Conservation (phyloP, 2,888 invertebrate species). For the Cheilosia grossa region DNA sequence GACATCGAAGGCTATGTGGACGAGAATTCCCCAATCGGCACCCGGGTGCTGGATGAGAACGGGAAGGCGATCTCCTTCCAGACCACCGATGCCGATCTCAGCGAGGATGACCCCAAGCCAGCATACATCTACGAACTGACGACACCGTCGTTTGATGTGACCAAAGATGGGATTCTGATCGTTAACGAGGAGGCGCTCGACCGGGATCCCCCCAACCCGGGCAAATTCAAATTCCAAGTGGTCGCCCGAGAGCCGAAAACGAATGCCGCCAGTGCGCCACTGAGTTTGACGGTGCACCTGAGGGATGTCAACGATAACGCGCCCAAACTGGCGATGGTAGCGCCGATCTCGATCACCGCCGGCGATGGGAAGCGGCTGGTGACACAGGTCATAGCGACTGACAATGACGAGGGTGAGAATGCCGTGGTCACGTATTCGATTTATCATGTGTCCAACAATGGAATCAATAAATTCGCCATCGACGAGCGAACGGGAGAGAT, state of each 20-base stretch:
- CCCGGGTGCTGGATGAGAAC: constrained; percentile 88
- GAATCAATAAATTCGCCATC: constrained; percentile 92
- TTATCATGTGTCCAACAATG: constrained; percentile 95
- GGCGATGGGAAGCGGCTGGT: constrained; percentile 88
- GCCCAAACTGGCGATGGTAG: constrained; percentile 90
- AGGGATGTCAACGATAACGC: constrained; percentile 95
- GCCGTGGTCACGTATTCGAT: constrained; percentile 92
- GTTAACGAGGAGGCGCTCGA: constrained; percentile 94
- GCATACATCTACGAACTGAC: constrained; percentile 93
- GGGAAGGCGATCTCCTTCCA: constrained; percentile 88
- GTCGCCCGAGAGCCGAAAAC: constrained; percentile 92
- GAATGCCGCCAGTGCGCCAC: constrained; percentile 91
- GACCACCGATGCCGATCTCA: constrained; percentile 94
- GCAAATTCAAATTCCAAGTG: constrained; percentile 93
- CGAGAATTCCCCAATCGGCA: constrained; percentile 94
- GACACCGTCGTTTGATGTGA: constrained; percentile 91
- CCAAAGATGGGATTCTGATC: constrained; percentile 88
- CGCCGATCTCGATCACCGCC: constrained; percentile 92
- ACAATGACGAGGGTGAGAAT: constrained; percentile 94
- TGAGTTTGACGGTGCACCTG: constrained; percentile 90
- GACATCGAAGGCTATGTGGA: constrained; percentile 91
- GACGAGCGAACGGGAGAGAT: constrained; percentile 91
- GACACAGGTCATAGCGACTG: constrained; percentile 89
- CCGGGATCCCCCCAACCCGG: constrained; percentile 93
- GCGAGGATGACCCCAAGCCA: constrained; percentile 91